Evolutionary conservation across 2,113 vertebrate species (phyloP).

Genomic region (Marcusenius ussheri): DNA sequence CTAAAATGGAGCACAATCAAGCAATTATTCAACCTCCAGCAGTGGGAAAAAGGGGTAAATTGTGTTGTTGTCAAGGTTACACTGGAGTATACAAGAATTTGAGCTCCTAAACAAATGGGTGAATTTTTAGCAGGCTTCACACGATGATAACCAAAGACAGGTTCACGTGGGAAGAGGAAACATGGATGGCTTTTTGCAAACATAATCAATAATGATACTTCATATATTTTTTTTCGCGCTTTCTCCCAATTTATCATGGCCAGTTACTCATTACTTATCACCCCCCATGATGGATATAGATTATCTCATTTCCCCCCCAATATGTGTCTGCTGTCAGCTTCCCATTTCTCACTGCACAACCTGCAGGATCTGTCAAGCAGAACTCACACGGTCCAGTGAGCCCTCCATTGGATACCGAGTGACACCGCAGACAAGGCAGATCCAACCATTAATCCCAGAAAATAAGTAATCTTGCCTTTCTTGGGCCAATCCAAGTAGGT

Average conservation of each 20-base stretch:
- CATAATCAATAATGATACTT: not conserved
- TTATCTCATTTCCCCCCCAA: not conserved
- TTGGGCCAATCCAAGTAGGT: not conserved
- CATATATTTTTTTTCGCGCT: not conserved
- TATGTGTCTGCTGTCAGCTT: not conserved
- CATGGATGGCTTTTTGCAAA: not conserved
- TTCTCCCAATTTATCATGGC: not conserved
- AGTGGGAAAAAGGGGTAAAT: not conserved
- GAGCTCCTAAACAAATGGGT: not conserved
- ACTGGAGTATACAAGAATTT: not conserved
- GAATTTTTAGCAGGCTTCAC: not conserved
- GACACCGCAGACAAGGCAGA: not conserved
- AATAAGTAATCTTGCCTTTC: not conserved
- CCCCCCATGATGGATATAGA: not conserved
- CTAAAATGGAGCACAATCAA: constrained; percentile 7
- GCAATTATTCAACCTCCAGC: not conserved
- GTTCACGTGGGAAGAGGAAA: not conserved
- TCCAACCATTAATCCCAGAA: not conserved
- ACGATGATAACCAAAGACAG: not conserved
- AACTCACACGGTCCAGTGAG: not conserved
- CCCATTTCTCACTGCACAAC: not conserved
- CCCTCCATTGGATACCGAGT: not conserved
- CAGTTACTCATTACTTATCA: not conserved
- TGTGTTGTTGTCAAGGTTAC: constrained; percentile 19
- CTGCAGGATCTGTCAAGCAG: not conserved